Conservation (phyloP, 2,888 invertebrate species). For the Drosophila paracracens region DNA sequence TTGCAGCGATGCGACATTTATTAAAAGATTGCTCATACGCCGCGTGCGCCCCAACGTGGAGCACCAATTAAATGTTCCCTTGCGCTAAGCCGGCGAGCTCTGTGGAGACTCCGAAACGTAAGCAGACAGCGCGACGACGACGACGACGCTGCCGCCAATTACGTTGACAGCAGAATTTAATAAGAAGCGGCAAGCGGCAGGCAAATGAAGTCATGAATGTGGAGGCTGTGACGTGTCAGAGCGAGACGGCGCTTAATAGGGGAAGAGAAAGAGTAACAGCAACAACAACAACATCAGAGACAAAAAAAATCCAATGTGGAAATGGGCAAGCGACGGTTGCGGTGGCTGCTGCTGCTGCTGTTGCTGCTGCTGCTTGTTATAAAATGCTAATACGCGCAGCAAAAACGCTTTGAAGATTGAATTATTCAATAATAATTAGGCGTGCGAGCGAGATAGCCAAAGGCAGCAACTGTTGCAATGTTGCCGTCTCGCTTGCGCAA, state of each 20-base stretch:
- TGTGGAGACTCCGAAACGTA: conserved; percentile 33
- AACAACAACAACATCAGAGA: conserved; percentile 2
- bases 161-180: conserved; percentile 78
- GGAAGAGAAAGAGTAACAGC: conserved; percentile 10
- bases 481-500: conserved; percentile 41
- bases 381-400: conserved; percentile 81
- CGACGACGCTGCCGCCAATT: conserved; percentile 73
- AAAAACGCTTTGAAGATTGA: conserved; percentile 80
- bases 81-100: conserved; percentile 24
- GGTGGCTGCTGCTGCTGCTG: conserved; percentile 28
- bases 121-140: conserved; percentile 49
- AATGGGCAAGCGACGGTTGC: conserved; percentile 56
- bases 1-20: conserved; percentile 45
- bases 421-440: conserved; percentile 82
- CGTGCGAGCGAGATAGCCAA: conserved; percentile 61
- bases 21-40: conserved; percentile 68
- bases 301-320: conserved; percentile 58
- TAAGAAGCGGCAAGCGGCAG: conserved; percentile 62
- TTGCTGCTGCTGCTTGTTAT: conserved; percentile 74
- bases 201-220: conserved; percentile 76
- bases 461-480: conserved; percentile 4
- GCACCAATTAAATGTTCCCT: conserved; percentile 74
- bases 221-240: conserved; percentile 69
- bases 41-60: conserved; percentile 50
- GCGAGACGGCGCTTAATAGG: conserved; percentile 51